Evolutionary conservation across 2,797 vertebrate species (phyloP), one percentile per base, ranked within the genome.

Genomic region (Periparus ater): DNA sequence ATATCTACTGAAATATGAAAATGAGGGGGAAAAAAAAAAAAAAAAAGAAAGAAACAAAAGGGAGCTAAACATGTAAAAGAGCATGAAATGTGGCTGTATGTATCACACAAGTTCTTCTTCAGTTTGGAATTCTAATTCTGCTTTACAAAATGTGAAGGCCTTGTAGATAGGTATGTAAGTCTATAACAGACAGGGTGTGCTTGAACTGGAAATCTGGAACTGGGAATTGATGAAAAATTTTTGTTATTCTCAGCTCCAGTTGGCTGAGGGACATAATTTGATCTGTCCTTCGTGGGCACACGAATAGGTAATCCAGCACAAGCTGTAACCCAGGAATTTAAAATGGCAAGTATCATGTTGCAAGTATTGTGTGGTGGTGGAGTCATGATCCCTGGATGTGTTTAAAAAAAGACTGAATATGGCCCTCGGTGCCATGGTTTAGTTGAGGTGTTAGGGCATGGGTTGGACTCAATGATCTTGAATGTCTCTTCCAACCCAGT

Each of bases 31-130:
- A 17, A 10, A 32, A 38, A 30, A n/a, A 17, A 10, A 29, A 38
- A 30, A 71, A 15, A 29, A 44, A 60, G 36, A 40, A 50, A 50
- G 6, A 79, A 75, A 68, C 6, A 25, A 66, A 85, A 70, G 23
- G 45, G 12, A 83, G 4, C 10, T 67, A 14, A 55, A 77, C 45
- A 71, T n/a, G 29, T 9, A 78, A 55, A 78, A 79, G 17, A 66
- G 8, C 18, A 36, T 57, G 38, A 75, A 84, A 51, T 0, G 0
- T 58, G 50, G 26, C 65, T 42, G 4, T 51, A 30, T 44, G 9
- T 44, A 40, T 84, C 48, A 86, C 1, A 2, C 18, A 51, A 74
- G 7, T 17, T 25, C 5, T 74, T 83, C 38, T 58, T 65, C 47
- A 62, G 6, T 54, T 61, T 76, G 36, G 34, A 62, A 67, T 77